phyloP scores from a whole-genome alignment of 2,113 vertebrate genomes.

The Tautogolabrus adspersus region DNA sequence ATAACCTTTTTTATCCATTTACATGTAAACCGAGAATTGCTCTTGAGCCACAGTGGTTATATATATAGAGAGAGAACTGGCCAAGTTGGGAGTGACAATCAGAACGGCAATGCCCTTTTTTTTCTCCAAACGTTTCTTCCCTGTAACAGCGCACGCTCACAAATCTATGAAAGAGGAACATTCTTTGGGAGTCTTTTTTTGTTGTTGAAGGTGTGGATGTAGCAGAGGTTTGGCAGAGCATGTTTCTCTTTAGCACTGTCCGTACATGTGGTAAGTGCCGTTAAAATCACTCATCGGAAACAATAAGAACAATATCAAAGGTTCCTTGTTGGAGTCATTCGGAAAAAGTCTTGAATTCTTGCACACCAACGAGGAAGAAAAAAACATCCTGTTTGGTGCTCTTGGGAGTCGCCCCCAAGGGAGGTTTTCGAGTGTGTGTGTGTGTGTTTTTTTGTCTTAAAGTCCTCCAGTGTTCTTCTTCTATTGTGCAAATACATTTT shows the following conservation, averaged over 20 bases:
- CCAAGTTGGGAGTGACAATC: conserved; percentile 76
- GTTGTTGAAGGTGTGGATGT: conserved; percentile 52
- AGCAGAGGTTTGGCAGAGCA: conserved; percentile 70
- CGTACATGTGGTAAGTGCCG: conserved; percentile 69
- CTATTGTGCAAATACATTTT: conserved; percentile 82
- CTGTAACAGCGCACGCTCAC: conserved; percentile 29
- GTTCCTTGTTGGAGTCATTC: conserved; percentile 52
- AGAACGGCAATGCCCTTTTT: conserved; percentile 65
- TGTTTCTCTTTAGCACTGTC: conserved; percentile 68
- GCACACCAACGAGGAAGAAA: conserved; percentile 64
- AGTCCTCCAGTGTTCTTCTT: conserved; percentile 79
- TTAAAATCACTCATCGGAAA: conserved; percentile 68
- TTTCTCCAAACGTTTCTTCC: conserved; percentile 27
- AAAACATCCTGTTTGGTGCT: conserved; percentile 38
- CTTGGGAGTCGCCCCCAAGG: conserved; percentile 26
- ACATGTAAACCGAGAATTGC: conserved; percentile 84
- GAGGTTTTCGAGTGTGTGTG: conserved; percentile 8
- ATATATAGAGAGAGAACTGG: conserved; percentile 74
- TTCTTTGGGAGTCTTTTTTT: conserved; percentile 75
- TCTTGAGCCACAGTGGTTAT: conserved; percentile 84
- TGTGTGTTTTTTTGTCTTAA: conserved; percentile 17
- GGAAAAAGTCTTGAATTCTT: conserved; percentile 62
- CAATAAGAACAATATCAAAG: conserved; percentile 70
- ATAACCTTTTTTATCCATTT: conserved; percentile 77
- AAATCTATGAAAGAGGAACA: conserved; percentile 70